Evolutionary conservation across 2,113 vertebrate genomes (phyloP).

Genomic region (Mesocricetus auratus): DNA sequence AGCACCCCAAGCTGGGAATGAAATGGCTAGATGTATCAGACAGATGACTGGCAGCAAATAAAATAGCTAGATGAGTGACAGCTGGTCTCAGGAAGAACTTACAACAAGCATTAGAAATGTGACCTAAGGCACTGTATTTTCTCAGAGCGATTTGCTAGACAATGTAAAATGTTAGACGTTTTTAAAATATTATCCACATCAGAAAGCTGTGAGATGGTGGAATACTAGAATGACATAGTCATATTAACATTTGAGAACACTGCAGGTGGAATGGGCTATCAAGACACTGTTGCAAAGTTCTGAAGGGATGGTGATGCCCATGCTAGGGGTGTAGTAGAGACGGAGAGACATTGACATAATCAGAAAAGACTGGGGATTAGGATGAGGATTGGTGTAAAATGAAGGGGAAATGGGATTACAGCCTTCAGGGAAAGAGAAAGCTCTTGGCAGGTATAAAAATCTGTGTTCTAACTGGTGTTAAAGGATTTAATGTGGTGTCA

Average conservation of each 20-base stretch:
- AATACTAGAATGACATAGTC: neutral
- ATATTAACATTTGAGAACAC: neutral
- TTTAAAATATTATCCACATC: neutral
- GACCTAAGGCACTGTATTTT: neutral
- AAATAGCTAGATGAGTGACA: neutral
- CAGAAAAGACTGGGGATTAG: neutral
- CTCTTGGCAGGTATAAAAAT: neutral
- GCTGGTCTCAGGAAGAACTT: neutral
- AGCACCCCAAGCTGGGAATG: neutral
- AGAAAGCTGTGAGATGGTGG: neutral
- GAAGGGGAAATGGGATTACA: neutral
- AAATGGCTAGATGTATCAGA: no score
- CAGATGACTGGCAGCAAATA: neutral
- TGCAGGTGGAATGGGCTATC: neutral
- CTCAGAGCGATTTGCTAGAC: neutral
- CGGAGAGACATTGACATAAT: neutral
- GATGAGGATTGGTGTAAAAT: neutral
- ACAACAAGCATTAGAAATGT: neutral
- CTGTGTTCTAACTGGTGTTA: neutral
- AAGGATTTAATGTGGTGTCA: neutral
- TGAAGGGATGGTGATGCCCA: neutral
- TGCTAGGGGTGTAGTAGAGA: neutral
- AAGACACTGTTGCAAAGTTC: neutral
- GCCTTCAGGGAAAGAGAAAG: neutral
- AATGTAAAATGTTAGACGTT: neutral